Evolutionary conservation across 2,888 invertebrate species (phyloP).

Genomic region (Meiosimyza decipiens): DNA sequence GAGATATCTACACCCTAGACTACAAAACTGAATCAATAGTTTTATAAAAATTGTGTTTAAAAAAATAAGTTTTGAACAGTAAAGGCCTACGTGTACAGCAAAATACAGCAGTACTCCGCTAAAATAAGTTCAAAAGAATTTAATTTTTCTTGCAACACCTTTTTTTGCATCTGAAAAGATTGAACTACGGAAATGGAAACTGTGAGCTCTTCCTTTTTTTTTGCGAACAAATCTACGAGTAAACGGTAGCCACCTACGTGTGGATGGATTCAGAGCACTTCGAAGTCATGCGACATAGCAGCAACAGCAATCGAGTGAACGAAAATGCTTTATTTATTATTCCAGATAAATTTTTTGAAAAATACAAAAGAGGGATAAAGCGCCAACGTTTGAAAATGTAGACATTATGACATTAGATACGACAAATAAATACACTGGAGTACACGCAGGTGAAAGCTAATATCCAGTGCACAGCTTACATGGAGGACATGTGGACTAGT

Average conservation of each 20-base stretch:
- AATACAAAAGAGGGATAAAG: not conserved
- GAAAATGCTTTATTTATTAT: constrained; percentile 35
- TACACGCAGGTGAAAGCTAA: too few relatives aligned
- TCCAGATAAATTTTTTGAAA: constrained; percentile 15
- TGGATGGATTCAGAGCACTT: constrained; percentile 11
- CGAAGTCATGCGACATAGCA: constrained; percentile 12
- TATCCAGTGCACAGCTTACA: too few relatives aligned
- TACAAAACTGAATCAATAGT: too few relatives aligned
- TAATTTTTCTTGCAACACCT: not conserved
- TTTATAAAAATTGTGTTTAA: too few relatives aligned
- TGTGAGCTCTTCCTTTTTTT: not conserved
- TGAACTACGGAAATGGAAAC: constrained; percentile 5
- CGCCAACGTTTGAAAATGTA: not conserved
- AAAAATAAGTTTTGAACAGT: too few relatives aligned
- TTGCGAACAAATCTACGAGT: not conserved
- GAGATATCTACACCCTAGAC: too few relatives aligned
- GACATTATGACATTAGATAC: constrained; percentile 18
- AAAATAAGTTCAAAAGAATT: not conserved
- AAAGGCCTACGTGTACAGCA: too few relatives aligned
- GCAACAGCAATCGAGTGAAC: constrained; percentile 30
- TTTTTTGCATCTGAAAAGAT: not conserved
- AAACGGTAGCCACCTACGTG: constrained; percentile 5
- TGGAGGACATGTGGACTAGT: too few relatives aligned
- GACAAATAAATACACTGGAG: not conserved
- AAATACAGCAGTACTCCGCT: too few relatives aligned